These are phyloP conservation scores for Melanargia galathea DNA, from an alignment of 2,888 invertebrate species.

Conservation along the genomic window DNA sequence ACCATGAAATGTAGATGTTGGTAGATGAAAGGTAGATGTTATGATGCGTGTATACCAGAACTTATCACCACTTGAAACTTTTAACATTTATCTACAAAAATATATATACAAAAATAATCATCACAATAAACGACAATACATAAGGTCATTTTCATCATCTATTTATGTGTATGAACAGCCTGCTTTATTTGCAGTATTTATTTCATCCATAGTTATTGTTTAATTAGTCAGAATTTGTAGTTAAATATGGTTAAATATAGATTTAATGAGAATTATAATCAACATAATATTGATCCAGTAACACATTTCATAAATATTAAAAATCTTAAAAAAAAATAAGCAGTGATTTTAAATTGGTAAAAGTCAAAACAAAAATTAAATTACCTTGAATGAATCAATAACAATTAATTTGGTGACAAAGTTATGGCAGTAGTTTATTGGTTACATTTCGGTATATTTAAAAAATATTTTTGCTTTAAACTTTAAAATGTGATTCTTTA, in stretches of 20 bases:
- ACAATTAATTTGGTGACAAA: background rate
- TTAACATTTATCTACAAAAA: background rate
- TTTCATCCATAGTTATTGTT: too few species aligned
- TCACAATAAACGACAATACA: background rate
- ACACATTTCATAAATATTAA: background rate
- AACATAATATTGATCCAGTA: background rate
- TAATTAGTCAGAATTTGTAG: too few species aligned
- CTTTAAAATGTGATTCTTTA: background rate
- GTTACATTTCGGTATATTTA: background rate
- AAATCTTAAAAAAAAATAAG: constrained; percentile 4
- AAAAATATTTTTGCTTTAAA: background rate
- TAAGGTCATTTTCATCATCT: background rate
- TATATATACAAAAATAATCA: background rate
- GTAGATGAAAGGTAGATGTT: constrained; percentile 74
- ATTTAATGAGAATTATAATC: too few species aligned
- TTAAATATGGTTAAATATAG: too few species aligned
- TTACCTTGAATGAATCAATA: background rate
- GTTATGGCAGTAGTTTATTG: background rate
- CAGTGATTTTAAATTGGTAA: background rate
- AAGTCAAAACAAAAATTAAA: background rate
- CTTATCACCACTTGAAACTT: background rate
- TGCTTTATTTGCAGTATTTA: too few species aligned
- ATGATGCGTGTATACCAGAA: constrained; percentile 47
- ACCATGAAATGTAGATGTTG: constrained; percentile 43
- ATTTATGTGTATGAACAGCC: too few species aligned